Evolutionary conservation across 1,140 invertebrate species (phyloP).

Genomic region (Pentalonia nigronervosa): DNA sequence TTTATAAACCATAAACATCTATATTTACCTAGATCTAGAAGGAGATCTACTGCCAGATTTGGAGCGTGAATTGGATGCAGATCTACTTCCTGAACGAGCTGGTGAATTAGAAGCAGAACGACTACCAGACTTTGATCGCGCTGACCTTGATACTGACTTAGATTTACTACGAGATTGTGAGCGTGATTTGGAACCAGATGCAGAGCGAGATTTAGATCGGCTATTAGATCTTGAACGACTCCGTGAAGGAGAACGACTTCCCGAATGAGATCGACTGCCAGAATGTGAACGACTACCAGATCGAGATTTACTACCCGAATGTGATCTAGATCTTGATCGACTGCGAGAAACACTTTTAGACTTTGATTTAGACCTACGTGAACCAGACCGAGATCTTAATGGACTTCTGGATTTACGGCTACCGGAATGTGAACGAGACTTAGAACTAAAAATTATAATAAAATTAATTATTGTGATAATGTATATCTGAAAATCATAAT

Average conservation of each 20-base stretch:
- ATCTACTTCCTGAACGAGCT: constrained; percentile 31
- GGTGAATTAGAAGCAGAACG: constrained; percentile 61
- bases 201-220: constrained; percentile 60
- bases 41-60: constrained; percentile 63
- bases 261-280: constrained; percentile 50
- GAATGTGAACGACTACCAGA: constrained; percentile 61
- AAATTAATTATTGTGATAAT: not conserved
- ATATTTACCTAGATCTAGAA: constrained; percentile 47
- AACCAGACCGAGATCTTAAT: constrained; percentile 59
- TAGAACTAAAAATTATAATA: constrained; percentile 60
- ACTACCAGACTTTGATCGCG: constrained; percentile 61
- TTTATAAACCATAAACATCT: not conserved
- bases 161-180: constrained; percentile 60
- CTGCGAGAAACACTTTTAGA: constrained; percentile 62
- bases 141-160: constrained; percentile 61
- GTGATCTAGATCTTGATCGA: constrained; percentile 59
- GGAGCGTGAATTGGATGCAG: constrained; percentile 60
- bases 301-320: constrained; percentile 57
- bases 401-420: constrained; percentile 47
- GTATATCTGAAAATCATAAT: not conserved
- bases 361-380: constrained; percentile 60
- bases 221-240: constrained; percentile 63
- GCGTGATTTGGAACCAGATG: constrained; percentile 60
- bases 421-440: constrained; percentile 63
- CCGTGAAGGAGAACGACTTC: constrained; percentile 62